These are phyloP conservation scores for Chunga burmeisteri DNA, from an alignment of 2,113 vertebrate genomes.

Conservation along the genomic window DNA sequence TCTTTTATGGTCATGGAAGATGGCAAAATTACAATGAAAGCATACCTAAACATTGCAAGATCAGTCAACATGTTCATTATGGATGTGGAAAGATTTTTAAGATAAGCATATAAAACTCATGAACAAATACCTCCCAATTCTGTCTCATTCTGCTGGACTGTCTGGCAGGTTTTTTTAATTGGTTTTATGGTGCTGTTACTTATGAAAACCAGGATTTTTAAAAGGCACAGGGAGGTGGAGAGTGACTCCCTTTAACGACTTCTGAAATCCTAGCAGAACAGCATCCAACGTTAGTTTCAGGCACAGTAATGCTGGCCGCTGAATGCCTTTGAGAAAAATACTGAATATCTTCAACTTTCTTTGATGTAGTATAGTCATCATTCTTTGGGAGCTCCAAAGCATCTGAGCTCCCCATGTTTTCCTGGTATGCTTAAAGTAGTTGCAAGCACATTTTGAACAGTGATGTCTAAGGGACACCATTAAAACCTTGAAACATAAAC, in stretches of 20 bases:
- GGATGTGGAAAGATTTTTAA: neutral
- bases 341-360: neutral
- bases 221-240: neutral
- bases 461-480: neutral
- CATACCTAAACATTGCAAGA: neutral
- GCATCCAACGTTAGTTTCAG: neutral
- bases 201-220: neutral
- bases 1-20: neutral
- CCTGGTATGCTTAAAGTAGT: neutral
- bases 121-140: neutral
- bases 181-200: neutral
- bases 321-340: neutral
- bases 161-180: neutral
- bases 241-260: neutral
- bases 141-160: neutral
- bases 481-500: neutral
- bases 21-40: neutral
- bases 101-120: neutral
- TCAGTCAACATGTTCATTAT: neutral
- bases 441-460: neutral
- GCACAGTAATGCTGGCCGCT: neutral
- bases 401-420: neutral
- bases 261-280: neutral
- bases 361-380: neutral
- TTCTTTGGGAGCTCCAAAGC: neutral